A percentile compares a stretch with the other conserved stretches of the same genome.
Conservation (phyloP, 2,113 vertebrate species). For the Cyprinodon tularosa region DNA sequence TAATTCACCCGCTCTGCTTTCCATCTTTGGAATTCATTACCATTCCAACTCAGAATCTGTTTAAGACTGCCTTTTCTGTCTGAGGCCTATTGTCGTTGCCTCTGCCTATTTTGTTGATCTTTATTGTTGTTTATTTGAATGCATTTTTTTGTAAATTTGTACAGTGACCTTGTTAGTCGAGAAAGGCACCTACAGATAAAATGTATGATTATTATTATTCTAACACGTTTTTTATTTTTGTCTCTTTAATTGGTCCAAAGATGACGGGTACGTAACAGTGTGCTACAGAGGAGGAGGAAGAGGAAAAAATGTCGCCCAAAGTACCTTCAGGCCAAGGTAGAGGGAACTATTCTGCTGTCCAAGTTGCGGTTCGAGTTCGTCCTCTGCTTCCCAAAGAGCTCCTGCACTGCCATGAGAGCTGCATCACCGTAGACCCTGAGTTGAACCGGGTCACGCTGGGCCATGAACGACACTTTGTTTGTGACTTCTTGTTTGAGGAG, state of each 20-base stretch:
- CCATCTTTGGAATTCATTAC: no score
- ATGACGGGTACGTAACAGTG: constrained; percentile 59
- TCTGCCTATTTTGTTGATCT: no score
- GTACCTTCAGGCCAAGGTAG: constrained; percentile 73
- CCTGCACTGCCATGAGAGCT: constrained; percentile 87
- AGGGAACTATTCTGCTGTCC: constrained; percentile 85
- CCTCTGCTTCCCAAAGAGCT: constrained; percentile 91
- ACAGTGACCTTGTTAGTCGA: no score
- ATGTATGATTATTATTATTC: no score
- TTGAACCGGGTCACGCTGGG: constrained; percentile 83
- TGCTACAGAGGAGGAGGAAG: constrained; percentile 18
- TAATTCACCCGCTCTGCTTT: neutral
- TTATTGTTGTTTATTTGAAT: no score
- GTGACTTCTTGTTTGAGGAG: constrained; percentile 87
- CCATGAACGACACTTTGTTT: constrained; percentile 86
- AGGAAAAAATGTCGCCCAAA: constrained; percentile 85
- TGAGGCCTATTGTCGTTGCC: no score
- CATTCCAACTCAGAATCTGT: no score
- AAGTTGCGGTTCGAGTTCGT: constrained; percentile 88
- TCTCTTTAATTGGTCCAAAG: constrained; percentile 21
- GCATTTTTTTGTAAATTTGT: no score
- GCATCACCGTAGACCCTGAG: constrained; percentile 82
- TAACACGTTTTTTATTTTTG: constrained; percentile 10
- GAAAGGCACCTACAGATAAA: no score
- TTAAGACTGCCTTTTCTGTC: no score